These are phyloP conservation scores for Hyppa rectilinea DNA, from an alignment of 2,888 invertebrate genomes.

Conservation along the genomic window DNA sequence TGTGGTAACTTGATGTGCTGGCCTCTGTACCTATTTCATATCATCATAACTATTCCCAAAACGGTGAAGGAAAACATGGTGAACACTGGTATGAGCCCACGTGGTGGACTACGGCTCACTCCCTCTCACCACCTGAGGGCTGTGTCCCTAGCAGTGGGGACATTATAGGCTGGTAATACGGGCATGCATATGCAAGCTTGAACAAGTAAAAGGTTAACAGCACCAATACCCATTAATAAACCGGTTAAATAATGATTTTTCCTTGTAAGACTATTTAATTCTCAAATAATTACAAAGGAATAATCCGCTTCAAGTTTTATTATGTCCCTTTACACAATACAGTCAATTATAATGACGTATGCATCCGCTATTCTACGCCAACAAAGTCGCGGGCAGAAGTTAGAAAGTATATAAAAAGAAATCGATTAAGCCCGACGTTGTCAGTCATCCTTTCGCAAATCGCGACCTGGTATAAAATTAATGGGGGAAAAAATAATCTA, in stretches of 20 bases:
- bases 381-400: too few species aligned
- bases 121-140: too few species aligned
- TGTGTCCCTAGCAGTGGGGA: too few species aligned
- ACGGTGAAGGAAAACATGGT: too few species aligned
- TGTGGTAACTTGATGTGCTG: too few species aligned
- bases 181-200: not conserved
- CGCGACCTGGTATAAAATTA: not conserved
- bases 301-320: conserved; percentile 33
- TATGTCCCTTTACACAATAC: conserved; percentile 20
- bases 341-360: too few species aligned
- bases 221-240: conserved; percentile 24
- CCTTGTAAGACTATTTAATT: conserved; percentile 53
- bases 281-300: conserved; percentile 35
- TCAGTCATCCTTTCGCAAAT: not conserved
- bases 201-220: not conserved
- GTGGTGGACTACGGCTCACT: too few species aligned
- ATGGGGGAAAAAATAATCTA: not conserved
- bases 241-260: conserved; percentile 47
- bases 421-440: not conserved
- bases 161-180: too few species aligned
- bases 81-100: too few species aligned
- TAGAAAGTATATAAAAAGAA: not conserved
- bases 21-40: too few species aligned
- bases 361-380: too few species aligned
- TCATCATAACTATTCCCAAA: too few species aligned